Evolutionary conservation across 30 jellyfish, hydroid and myxozoan genomes (phyloP), one percentile per base, ranked within the genome.

Genomic region (Aurelia sp.): DNA sequence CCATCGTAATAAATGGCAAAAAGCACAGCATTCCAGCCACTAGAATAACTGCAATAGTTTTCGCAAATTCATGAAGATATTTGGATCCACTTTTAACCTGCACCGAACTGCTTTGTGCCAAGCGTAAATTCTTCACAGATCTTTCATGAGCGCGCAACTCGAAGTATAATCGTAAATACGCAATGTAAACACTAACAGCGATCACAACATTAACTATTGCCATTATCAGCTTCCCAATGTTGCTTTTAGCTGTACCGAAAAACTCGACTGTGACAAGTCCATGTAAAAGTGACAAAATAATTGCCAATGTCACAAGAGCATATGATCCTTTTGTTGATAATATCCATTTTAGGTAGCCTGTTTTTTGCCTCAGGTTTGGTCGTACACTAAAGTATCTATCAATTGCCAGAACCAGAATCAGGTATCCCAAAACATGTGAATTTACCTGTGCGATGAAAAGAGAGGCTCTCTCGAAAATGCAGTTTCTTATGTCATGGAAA

Each of bases 211-310:
- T 84, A 1, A 72, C 16, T 3, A 66, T 3, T 64, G 74, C 73
- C 93, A 84, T 72, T 15, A 48, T 47, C 11, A 72, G 20, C 10
- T 72, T 84, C 18, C 60, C 82, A 17, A 60, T 21, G 12, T 13
- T 22, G 66, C 41, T 62, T 18, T 18, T 59, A n/a, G 73, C 13
- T 5, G 12, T 60, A 0, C 53, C 63, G 50, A 84, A 84, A 61
- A 71, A 72, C 76, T 84, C 59, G 35, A 69, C 78, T 0, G 93
- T 58, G 13, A 84, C 93, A 7, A 72, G 52, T 21, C 88, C 93
- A 50, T 84, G 93, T 13, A 84, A 63, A 2, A 73, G 18, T 3
- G 93, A 84, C 76, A 84, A 17, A 24, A 72, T 16, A 35, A 63
- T 2, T 7, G 63, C 27, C 16, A 60, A 11, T 4, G 38, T 4